Conservation (phyloP, 2,888 invertebrate genomes). For the Megalurothrips usitatus region DNA sequence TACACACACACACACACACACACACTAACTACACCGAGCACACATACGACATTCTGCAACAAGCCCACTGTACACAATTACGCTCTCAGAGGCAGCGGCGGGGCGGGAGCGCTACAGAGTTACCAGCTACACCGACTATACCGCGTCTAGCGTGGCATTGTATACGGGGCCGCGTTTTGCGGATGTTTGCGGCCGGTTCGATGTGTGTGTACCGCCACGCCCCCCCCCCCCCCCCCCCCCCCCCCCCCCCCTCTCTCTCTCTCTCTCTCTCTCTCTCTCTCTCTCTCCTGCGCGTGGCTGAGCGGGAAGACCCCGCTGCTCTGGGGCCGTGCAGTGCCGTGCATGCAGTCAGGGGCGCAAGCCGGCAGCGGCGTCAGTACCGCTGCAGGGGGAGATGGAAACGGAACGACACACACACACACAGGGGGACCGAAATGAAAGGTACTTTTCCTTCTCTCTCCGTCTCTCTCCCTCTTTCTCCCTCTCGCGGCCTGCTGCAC, state of each 20-base stretch:
- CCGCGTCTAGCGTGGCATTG: too few species aligned
- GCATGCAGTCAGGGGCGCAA: not conserved
- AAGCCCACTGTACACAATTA: too few species aligned
- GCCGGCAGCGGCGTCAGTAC: not conserved
- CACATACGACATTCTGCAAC: too few species aligned
- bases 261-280: not conserved
- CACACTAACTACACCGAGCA: too few species aligned
- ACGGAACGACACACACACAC: too few species aligned
- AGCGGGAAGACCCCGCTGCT: too few species aligned
- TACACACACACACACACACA: too few species aligned
- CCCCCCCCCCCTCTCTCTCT: not conserved
- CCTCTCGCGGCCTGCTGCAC: not conserved
- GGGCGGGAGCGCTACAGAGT: too few species aligned
- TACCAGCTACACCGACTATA: too few species aligned
- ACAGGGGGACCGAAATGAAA: not conserved
- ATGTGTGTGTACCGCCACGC: not conserved
- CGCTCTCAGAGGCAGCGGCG: too few species aligned
- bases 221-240: not conserved
- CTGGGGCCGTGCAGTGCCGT: not conserved
- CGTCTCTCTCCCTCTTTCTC: not conserved
- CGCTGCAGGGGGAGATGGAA: too few species aligned
- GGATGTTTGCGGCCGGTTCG: not conserved
- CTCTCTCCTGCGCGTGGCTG: not conserved
- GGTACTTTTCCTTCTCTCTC: slow-evolving; percentile 10
- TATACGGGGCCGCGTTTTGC: not conserved